Percentiles rank a stretch among this genome's conserved stretches.
Conservation (phyloP, 92 coral and sea anemone species). For the Umimayanthus kanabou region DNA sequence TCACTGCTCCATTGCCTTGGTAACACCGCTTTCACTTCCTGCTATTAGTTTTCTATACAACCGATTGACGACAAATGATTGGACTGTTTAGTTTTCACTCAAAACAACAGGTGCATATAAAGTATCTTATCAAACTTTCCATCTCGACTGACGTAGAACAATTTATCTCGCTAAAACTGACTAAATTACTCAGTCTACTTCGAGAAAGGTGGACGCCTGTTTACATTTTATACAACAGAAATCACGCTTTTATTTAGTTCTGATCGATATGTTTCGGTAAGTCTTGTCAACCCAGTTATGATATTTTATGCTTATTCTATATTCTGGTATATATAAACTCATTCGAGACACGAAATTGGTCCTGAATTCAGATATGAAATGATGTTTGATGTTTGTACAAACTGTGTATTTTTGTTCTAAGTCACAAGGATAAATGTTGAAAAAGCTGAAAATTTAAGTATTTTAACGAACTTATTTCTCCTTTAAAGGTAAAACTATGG, state of each 20-base stretch:
- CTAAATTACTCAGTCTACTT: not conserved
- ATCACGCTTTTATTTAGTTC: not conserved
- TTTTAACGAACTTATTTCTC: not conserved
- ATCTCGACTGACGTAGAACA: constrained; percentile 13
- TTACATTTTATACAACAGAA: not conserved
- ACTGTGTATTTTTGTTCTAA: no score
- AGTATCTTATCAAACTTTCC: constrained; percentile 16
- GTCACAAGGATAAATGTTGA: no score
- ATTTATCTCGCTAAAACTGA: not conserved
- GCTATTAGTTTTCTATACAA: not conserved
- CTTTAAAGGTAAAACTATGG: constrained; percentile 27
- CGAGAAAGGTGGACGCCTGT: not conserved
- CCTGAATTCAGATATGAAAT: not conserved
- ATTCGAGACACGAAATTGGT: not conserved
- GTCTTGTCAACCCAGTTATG: not conserved
- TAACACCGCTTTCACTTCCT: constrained; percentile 1
- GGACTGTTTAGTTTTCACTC: not conserved
- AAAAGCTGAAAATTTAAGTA: not conserved
- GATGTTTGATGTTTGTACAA: no score
- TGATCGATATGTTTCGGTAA: not conserved
- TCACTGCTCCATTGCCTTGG: not conserved
- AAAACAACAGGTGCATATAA: constrained; percentile 32
- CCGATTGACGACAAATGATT: not conserved
- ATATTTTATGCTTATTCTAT: no score
- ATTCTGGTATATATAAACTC: not conserved